These are phyloP conservation scores for Drosophila parvula DNA, from an alignment of 1,140 invertebrate genomes.

Conservation along the genomic window DNA sequence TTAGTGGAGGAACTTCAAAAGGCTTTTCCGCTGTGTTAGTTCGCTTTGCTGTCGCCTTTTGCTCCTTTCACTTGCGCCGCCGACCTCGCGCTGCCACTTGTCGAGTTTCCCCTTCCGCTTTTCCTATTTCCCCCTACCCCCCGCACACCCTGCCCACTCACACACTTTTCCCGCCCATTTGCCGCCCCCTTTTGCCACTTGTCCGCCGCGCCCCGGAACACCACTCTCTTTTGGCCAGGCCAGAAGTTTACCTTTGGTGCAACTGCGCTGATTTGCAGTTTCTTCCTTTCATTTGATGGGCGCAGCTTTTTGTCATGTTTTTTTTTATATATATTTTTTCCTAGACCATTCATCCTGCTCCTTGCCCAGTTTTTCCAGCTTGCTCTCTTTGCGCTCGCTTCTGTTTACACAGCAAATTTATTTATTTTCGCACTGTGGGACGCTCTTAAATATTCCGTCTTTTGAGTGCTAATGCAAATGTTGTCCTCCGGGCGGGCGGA, in stretches of 20 bases:
- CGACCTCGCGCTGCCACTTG: conserved; percentile 64
- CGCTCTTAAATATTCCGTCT: conserved; percentile 78
- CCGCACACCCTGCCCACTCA: conserved; percentile 3
- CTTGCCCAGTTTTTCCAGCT: conserved; percentile 35
- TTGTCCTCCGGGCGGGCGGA: conserved; percentile 49
- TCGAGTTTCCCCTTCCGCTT: conserved; percentile 26
- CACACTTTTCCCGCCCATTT: conserved; percentile 13
- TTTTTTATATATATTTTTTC: conserved; percentile 24
- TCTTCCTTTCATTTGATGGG: conserved; percentile 72
- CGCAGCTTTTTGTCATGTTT: conserved; percentile 42
- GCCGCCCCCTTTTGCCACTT: not conserved
- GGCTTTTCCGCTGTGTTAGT: conserved; percentile 68
- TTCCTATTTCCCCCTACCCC: not conserved
- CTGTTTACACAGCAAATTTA: conserved; percentile 80
- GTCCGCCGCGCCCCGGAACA: not conserved
- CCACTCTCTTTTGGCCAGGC: conserved; percentile 38
- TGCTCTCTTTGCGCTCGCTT: conserved; percentile 51
- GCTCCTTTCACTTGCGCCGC: conserved; percentile 56
- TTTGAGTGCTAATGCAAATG: conserved; percentile 77
- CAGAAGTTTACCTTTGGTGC: conserved; percentile 68
- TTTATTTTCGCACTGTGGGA: conserved; percentile 77
- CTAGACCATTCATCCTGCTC: conserved; percentile 40
- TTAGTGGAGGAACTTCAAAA: conserved; percentile 65
- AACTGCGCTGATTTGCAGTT: conserved; percentile 77
- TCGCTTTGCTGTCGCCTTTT: conserved; percentile 66